Evolutionary conservation across 2,113 vertebrate species (phyloP).

Genomic region (Origma solitaria): DNA sequence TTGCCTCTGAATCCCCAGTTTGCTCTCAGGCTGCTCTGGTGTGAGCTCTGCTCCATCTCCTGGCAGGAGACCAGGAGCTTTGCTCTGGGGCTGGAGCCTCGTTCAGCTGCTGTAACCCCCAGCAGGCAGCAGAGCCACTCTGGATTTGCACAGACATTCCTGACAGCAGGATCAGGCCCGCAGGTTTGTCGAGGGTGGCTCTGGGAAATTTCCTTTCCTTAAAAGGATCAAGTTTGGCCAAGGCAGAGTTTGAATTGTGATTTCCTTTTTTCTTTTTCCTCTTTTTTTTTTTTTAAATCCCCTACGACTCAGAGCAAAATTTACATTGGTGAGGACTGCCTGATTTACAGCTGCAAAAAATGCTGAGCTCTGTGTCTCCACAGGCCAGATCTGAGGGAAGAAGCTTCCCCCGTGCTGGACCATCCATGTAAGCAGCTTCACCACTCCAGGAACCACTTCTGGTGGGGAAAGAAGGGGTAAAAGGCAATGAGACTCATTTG

Average conservation of each 20-base stretch:
- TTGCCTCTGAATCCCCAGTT: background rate
- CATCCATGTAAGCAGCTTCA: background rate
- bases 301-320: background rate
- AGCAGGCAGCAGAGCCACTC: background rate
- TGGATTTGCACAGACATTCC: background rate
- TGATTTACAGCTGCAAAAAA: background rate
- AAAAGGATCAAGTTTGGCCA: conserved; percentile 41
- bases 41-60: background rate
- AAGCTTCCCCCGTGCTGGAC: background rate
- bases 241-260: background rate
- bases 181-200: conserved; percentile 34
- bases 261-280: background rate
- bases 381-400: background rate
- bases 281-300: background rate
- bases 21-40: background rate
- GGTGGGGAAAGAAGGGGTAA: background rate
- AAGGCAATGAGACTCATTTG: background rate
- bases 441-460: background rate
- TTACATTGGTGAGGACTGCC: background rate
- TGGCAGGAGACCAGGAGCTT: background rate
- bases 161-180: conserved; percentile 7
- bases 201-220: conserved; percentile 59
- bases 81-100: background rate
- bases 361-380: background rate
- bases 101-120: background rate